Base-by-base conservation (phyloP, 2,888 invertebrate species). In the Odontocolon sp. region DNA sequence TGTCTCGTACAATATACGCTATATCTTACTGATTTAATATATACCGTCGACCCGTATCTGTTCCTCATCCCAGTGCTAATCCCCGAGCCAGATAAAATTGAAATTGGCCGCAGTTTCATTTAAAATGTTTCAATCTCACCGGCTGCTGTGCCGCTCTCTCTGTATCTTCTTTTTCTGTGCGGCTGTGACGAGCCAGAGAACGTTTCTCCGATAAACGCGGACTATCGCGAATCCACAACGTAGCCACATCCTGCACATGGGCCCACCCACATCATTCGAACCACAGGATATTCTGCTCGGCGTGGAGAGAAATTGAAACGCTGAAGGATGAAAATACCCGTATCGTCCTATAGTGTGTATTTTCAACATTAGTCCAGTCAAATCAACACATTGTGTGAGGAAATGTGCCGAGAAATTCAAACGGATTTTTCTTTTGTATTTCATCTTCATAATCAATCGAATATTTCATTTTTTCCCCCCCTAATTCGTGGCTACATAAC, bases 71-170 rank as follows among this genome's bases (percentile, higher is more conserved):
- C 64, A 11, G 52, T 64, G 36, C 57, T 59, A 75, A 75, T 75
- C 75, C 75, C 26, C 42, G 64, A 70, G 57, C 69, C 75, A 77
- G 75, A 83, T 84, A 80, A 81, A 83, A 85, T 83, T 83, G 82
- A 77, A 83, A 83, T 82, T 81, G 83, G 80, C 79, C 78, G 78
- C 80, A 80, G 80, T 82, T 85, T 85, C 79, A 85, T 83, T 84
- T 83, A 77, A 81, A 83, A 82, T 78, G 77, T 80, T 83, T 83
- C 81, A 56, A 64, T 71, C 63, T 11, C 40, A 40, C 67, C 54
- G 23, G 31, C 54, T n/a, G 38, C 70, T 42, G 67, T 40, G 26
- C 45, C 45, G 57, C 47, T 45, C 14, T 9, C 56, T n/a, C n/a
- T n/a, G 45, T 31, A 56, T 40, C 42, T 36, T 47, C 63, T 57